Percentiles rank a stretch among this genome's conserved stretches.
Evolutionary conservation across 1,140 invertebrate species (phyloP).

Genomic region (Panagrolaimus sp.): DNA sequence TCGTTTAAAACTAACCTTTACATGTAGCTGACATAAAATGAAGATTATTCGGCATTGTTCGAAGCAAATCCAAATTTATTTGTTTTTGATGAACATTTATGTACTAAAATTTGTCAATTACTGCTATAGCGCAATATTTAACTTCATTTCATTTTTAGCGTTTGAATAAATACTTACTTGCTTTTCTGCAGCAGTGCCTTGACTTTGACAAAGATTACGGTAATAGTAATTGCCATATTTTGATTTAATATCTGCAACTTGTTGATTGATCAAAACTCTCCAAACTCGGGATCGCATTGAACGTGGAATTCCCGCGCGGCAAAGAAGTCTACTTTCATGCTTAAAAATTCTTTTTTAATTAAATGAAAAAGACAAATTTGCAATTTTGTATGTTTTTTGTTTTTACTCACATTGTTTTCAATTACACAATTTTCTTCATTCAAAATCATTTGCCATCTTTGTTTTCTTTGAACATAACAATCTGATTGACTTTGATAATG

Average conservation of each 20-base stretch:
- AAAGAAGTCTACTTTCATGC: slow-evolving; percentile 58
- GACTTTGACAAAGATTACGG: slow-evolving; percentile 60
- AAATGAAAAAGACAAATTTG: too few relatives aligned
- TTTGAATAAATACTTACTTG: slow-evolving; percentile 31
- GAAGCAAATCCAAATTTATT: slow-evolving; percentile 62
- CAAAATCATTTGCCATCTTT: slow-evolving; percentile 35
- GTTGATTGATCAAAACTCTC: slow-evolving; percentile 60
- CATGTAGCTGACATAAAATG: slow-evolving; percentile 60
- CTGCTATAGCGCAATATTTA: too few relatives aligned
- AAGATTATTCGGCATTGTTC: slow-evolving; percentile 63
- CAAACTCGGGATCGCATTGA: slow-evolving; percentile 60
- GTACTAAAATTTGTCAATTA: slow-evolving; percentile 4
- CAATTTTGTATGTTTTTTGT: too few relatives aligned
- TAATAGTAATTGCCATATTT: slow-evolving; percentile 63
- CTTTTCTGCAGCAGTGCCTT: slow-evolving; percentile 60
- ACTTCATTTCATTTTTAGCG: background rate
- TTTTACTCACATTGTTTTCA: slow-evolving; percentile 35
- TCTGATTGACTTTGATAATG: slow-evolving; percentile 39
- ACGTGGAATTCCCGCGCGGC: slow-evolving; percentile 61
- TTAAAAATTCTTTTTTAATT: slow-evolving; percentile 26
- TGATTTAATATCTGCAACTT: slow-evolving; percentile 60
- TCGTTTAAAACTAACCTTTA: slow-evolving; percentile 60
- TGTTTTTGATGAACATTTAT: slow-evolving; percentile 60
- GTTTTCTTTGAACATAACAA: slow-evolving; percentile 35
- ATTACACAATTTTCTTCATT: slow-evolving; percentile 28